Evolutionary conservation across 1,140 invertebrate species (phyloP), one percentile per base, ranked within the genome.

Genomic region (Lepidurus packardi): DNA sequence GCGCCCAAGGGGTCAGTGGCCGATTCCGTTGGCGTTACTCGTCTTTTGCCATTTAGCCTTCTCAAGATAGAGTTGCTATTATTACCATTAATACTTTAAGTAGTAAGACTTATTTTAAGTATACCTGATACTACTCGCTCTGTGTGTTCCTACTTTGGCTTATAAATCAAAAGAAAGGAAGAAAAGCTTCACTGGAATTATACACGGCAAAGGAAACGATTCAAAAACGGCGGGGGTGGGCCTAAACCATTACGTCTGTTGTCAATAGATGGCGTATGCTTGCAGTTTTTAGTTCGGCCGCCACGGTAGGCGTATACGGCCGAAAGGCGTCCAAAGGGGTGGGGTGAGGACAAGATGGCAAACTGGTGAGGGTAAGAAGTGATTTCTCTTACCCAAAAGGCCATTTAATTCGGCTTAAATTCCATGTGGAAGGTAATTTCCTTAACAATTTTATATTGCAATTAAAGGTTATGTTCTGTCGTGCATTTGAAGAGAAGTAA

Each of bases 331-430:
- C 53, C 53, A 65, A 65, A 65, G 53, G 53, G 53, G 53, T 65
- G 53, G 53, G 53, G 53, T 65, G 53, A 65, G 53, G 53, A 65
- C 53, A 65, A 65, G 53, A 65, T 65, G 53, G 53, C 53, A 65
- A 65, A 65, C 53, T 65, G 53, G 53, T 65, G 53, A 65, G 53
- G 53, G 53, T 65, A 65, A 65, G 53, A 65, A 65, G 53, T 65
- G 53, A 65, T 65, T 65, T 65, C 53, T 65, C 53, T 65, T 65
- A 65, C 53, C 53, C 53, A 65, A 65, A 65, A 65, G 53, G 53
- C 53, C 53, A 65, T 65, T 65, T 13, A 21, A 65, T 65, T 65
- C 53, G 53, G 53, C 53, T n/a, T 65, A 65, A 65, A 65, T 11
- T 65, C 53, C 53, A 65, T 65, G 16, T 65, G 16, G 21, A n/a